These are phyloP conservation scores for Trichoplusia ni DNA, from an alignment of 1,140 invertebrate genomes.

Conservation along the genomic window DNA sequence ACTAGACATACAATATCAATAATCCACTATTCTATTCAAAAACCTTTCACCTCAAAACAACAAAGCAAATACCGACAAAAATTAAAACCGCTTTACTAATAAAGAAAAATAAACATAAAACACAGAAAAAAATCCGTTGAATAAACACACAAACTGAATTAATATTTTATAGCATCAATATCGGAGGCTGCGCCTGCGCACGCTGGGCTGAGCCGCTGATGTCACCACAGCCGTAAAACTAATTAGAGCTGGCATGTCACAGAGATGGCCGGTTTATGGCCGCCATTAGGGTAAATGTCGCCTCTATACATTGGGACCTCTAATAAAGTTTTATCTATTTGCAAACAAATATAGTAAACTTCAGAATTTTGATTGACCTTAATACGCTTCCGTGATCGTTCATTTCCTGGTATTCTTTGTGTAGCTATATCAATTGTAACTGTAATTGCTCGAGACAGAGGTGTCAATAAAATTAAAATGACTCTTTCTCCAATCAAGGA, in stretches of 20 bases:
- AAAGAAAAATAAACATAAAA: constrained; percentile 27
- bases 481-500: too few relatives aligned
- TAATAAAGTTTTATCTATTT: constrained; percentile 28
- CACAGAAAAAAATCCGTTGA: constrained; percentile 6
- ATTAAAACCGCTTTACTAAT: constrained; percentile 40
- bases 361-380: constrained; percentile 12
- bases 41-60: too few relatives aligned
- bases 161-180: constrained; percentile 46
- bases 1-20: too few relatives aligned
- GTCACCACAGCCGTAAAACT: constrained; percentile 45
- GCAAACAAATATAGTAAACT: constrained; percentile 26
- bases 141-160: constrained; percentile 49
- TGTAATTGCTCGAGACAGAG: too few relatives aligned
- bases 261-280: constrained; percentile 38
- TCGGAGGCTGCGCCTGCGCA: constrained; percentile 10
- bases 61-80: too few relatives aligned
- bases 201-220: too few relatives aligned
- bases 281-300: constrained; percentile 35
- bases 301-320: background rate
- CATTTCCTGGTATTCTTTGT: background rate
- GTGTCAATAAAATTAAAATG: too few relatives aligned
- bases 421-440: too few relatives aligned
- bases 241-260: constrained; percentile 48
- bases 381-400: constrained; percentile 10
- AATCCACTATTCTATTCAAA: too few relatives aligned